Percentiles rank a stretch among this genome's conserved stretches.
phyloP scores from a whole-genome alignment of 2,888 invertebrate species.

The Limnephilus lunatus region DNA sequence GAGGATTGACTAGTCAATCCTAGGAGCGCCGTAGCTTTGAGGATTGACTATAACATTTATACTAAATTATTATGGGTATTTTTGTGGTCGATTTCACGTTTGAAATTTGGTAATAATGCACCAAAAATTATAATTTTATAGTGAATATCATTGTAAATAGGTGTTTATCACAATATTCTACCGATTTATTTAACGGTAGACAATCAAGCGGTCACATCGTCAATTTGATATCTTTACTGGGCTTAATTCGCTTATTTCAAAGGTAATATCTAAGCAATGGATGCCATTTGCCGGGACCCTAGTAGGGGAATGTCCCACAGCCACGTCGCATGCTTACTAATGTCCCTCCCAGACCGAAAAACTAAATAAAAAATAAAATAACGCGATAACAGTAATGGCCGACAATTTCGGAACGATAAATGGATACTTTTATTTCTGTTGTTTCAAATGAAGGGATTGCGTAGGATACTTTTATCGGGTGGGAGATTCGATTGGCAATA shows the following conservation, averaged over 20 bases:
- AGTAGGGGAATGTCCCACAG: slow-evolving; percentile 23
- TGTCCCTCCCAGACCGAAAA: slow-evolving; percentile 53
- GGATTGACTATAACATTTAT: too few species aligned
- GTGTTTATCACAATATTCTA: background rate
- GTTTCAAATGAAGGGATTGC: slow-evolving; percentile 46
- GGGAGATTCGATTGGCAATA: slow-evolving; percentile 18
- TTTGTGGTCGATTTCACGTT: too few species aligned
- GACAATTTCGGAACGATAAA: slow-evolving; percentile 50
- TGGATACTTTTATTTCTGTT: slow-evolving; percentile 49
- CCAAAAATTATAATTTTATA: too few species aligned
- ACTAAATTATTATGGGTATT: too few species aligned
- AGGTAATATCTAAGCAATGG: slow-evolving; percentile 25
- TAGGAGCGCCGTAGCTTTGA: too few species aligned
- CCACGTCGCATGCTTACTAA: slow-evolving; percentile 60
- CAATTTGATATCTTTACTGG: slow-evolving; percentile 40
- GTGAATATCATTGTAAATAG: background rate
- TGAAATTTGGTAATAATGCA: too few species aligned
- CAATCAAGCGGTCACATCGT: slow-evolving; percentile 24
- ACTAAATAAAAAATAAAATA: slow-evolving; percentile 48
- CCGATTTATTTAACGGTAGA: background rate
- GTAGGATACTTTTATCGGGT: slow-evolving; percentile 22
- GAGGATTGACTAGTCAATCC: too few species aligned
- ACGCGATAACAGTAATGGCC: slow-evolving; percentile 53
- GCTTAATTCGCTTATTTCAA: slow-evolving; percentile 26
- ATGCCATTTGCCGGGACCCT: slow-evolving; percentile 24